These are phyloP conservation scores for Puffinus mauretanicus DNA, from an alignment of 2,113 vertebrate genomes.

Conservation along the genomic window DNA sequence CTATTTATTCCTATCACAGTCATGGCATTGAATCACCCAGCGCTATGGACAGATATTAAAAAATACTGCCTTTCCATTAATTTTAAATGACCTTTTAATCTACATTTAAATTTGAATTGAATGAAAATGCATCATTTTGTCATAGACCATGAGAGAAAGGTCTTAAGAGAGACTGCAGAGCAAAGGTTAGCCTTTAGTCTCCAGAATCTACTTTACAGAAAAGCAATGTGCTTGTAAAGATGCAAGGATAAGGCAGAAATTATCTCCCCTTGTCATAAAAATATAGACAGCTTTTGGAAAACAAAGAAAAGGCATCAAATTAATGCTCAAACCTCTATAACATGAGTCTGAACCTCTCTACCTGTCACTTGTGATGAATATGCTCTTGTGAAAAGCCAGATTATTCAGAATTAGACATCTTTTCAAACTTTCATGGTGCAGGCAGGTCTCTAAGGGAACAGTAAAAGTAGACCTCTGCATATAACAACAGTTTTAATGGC, in stretches of 20 bases:
- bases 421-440: constrained; percentile 58
- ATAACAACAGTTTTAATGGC: constrained; percentile 66
- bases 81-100: constrained; percentile 75
- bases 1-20: constrained; percentile 64
- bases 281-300: constrained; percentile 53
- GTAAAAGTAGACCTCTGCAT: constrained; percentile 41
- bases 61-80: constrained; percentile 73
- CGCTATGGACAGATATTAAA: constrained; percentile 63
- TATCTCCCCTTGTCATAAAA: constrained; percentile 55
- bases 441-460: constrained; percentile 41
- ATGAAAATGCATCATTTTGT: constrained; percentile 67
- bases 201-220: constrained; percentile 1
- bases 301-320: constrained; percentile 56
- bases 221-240: constrained; percentile 15
- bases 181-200: constrained; percentile 26
- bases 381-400: constrained; percentile 49
- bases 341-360: constrained; percentile 8
- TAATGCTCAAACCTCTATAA: constrained; percentile 45
- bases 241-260: constrained; percentile 30
- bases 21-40: constrained; percentile 47
- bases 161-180: not conserved
- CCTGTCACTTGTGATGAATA: constrained; percentile 61
- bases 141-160: constrained; percentile 9
- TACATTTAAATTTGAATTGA: constrained; percentile 68
- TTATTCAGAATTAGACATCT: constrained; percentile 55